Percentiles rank a stretch among this genome's conserved stretches.
Evolutionary conservation across 2,888 invertebrate genomes (phyloP).

Genomic region (Muschampia plurimacula): DNA sequence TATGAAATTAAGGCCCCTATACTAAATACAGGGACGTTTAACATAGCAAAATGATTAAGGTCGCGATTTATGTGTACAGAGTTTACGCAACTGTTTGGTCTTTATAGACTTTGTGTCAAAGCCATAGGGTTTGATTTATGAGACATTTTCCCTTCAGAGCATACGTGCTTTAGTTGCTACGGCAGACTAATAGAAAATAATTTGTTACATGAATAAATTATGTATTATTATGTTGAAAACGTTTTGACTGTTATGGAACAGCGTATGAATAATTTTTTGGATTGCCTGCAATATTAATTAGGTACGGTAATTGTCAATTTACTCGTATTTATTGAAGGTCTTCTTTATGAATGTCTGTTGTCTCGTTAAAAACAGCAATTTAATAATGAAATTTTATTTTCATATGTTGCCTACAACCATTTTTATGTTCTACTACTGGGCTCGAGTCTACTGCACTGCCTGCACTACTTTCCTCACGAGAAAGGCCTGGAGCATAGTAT

Average conservation of each 20-base stretch:
- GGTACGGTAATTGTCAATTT: not conserved
- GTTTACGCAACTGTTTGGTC: slow-evolving; percentile 28
- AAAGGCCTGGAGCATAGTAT: too few species aligned
- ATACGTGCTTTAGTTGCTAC: slow-evolving; percentile 52
- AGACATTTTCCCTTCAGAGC: slow-evolving; percentile 21
- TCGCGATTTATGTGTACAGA: slow-evolving; percentile 59
- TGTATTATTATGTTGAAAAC: slow-evolving; percentile 37
- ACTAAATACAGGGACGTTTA: slow-evolving; percentile 58
- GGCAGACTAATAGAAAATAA: slow-evolving; percentile 57
- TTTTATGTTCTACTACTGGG: too few species aligned
- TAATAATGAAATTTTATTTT: too few species aligned
- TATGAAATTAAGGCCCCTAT: slow-evolving; percentile 57
- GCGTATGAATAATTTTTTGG: not conserved
- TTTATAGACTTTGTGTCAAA: slow-evolving; percentile 34
- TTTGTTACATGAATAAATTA: slow-evolving; percentile 55
- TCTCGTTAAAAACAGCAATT: not conserved
- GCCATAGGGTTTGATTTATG: slow-evolving; percentile 35
- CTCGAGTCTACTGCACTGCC: too few species aligned
- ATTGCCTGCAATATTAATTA: slow-evolving; percentile 4
- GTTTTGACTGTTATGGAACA: slow-evolving; percentile 27
- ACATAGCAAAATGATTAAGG: slow-evolving; percentile 62
- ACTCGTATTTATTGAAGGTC: not conserved
- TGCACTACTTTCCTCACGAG: too few species aligned
- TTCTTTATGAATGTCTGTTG: not conserved
- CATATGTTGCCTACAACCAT: too few species aligned